A percentile compares a stretch with the other conserved stretches of the same genome.
phyloP scores from a whole-genome alignment of 2,888 invertebrate species.

The Cheilosia pagana region DNA sequence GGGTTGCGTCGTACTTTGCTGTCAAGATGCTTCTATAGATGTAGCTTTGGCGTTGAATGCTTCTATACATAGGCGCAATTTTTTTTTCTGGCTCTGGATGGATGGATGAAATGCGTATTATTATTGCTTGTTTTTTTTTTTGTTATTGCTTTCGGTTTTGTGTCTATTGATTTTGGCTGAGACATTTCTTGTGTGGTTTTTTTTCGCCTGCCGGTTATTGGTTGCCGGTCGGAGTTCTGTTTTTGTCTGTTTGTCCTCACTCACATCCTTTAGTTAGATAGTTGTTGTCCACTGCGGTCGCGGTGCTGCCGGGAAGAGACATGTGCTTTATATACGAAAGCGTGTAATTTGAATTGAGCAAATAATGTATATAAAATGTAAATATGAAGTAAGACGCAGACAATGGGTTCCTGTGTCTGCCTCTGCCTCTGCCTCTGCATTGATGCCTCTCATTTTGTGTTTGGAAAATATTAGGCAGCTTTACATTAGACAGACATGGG shows the following conservation, averaged over 20 bases:
- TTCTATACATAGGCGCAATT: not conserved
- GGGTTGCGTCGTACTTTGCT: slow-evolving; percentile 15
- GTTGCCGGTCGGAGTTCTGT: slow-evolving; percentile 24
- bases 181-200: slow-evolving; percentile 10
- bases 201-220: not conserved
- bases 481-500: too few species aligned
- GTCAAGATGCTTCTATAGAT: slow-evolving; percentile 11
- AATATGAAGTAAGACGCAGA: too few species aligned
- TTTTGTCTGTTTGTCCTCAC: slow-evolving; percentile 28
- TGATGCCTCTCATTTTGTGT: too few species aligned
- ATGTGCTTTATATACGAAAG: too few species aligned
- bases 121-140: slow-evolving; percentile 9
- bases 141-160: slow-evolving; percentile 16
- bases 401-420: too few species aligned
- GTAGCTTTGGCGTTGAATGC: slow-evolving; percentile 2
- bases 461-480: too few species aligned
- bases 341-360: too few species aligned
- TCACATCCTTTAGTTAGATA: slow-evolving; percentile 19
- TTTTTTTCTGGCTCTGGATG: not conserved
- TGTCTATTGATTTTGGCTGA: slow-evolving; percentile 52
- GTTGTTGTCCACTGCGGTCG: too few species aligned
- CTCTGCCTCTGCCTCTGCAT: too few species aligned
- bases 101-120: slow-evolving; percentile 44
- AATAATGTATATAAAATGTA: too few species aligned
- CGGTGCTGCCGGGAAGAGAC: too few species aligned